Percentiles rank a stretch among this genome's conserved stretches.
Conservation (phyloP, 2,888 invertebrate species). For the Aleiodes testaceus region DNA sequence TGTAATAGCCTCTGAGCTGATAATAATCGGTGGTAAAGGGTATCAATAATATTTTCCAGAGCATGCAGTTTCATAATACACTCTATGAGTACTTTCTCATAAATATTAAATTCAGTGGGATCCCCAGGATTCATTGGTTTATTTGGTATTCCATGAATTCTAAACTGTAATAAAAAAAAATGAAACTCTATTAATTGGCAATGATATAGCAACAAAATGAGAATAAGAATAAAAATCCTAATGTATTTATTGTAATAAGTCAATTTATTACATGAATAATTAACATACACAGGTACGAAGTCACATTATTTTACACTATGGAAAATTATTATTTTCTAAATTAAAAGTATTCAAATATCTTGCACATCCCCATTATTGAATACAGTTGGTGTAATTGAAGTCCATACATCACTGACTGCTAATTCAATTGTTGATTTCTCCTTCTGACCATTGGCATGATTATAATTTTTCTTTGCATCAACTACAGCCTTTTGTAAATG, state of each 20-base stretch:
- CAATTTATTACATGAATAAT: constrained; percentile 20
- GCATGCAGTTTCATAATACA: constrained; percentile 55
- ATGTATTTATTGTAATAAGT: constrained; percentile 5
- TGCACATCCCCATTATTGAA: constrained; percentile 69
- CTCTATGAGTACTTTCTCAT: constrained; percentile 52
- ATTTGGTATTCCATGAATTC: neutral
- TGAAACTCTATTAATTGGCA: neutral
- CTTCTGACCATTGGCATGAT: constrained; percentile 57
- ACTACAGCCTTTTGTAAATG: constrained; percentile 68
- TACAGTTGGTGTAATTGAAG: constrained; percentile 64
- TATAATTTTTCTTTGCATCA: constrained; percentile 66
- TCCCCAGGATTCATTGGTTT: neutral
- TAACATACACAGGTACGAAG: constrained; percentile 39
- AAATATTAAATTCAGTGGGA: constrained; percentile 15
- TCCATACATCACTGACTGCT: constrained; percentile 67
- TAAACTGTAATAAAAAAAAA: constrained; percentile 2
- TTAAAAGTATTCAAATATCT: constrained; percentile 64
- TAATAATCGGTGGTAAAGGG: constrained; percentile 53
- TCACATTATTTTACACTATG: constrained; percentile 32
- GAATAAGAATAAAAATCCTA: neutral
- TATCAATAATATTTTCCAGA: constrained; percentile 56
- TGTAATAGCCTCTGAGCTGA: constrained; percentile 59
- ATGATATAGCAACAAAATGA: neutral
- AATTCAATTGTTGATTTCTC: constrained; percentile 64
- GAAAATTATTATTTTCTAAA: constrained; percentile 16